Evolutionary conservation across 2,888 invertebrate species (phyloP).

Genomic region (Lymantria dispar): DNA sequence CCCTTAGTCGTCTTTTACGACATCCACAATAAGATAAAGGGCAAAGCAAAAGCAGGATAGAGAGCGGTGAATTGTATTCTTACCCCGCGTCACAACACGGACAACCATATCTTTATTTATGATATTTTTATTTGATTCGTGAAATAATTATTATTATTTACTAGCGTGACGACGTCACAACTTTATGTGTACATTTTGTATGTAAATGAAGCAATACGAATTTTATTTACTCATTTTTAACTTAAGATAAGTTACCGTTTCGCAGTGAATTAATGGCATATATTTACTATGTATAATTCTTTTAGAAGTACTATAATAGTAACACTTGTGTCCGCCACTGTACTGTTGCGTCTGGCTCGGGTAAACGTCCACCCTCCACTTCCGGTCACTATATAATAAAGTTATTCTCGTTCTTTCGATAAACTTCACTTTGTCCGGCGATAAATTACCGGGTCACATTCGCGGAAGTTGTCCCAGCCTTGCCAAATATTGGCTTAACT

Average conservation of each 20-base stretch:
- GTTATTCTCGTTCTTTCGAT: constrained; percentile 82
- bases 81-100: too few relatives aligned
- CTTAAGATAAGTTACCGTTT: background rate
- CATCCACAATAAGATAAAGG: too few relatives aligned
- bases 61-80: too few relatives aligned
- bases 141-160: too few relatives aligned
- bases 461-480: constrained; percentile 57
- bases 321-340: constrained; percentile 37
- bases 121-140: too few relatives aligned
- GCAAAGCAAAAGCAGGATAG: too few relatives aligned
- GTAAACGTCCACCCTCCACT: constrained; percentile 49
- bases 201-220: too few relatives aligned
- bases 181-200: too few relatives aligned
- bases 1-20: too few relatives aligned
- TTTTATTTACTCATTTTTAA: too few relatives aligned
- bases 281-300: background rate
- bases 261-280: background rate
- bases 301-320: background rate
- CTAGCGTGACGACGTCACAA: too few relatives aligned
- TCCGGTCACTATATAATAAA: constrained; percentile 83
- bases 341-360: constrained; percentile 40
- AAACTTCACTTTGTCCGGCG: constrained; percentile 78
- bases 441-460: constrained; percentile 78
- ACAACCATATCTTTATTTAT: too few relatives aligned
- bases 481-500: constrained; percentile 81